phyloP scores from a whole-genome alignment of 2,113 vertebrate genomes.

The Acrocephalus kingi region DNA sequence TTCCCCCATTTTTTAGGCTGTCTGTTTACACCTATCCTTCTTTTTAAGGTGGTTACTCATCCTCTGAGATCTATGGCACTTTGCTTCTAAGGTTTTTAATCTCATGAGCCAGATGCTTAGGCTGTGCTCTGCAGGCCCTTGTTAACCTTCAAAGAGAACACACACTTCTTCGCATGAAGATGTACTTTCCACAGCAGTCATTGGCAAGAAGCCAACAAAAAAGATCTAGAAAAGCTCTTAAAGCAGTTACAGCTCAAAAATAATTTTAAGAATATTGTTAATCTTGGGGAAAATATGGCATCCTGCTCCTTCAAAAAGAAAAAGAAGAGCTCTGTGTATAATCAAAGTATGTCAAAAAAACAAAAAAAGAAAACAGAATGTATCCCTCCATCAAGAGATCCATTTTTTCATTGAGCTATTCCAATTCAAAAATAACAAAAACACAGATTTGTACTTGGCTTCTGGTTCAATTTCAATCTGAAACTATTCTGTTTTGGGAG shows the following conservation, averaged over 20 bases:
- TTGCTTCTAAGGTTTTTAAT: conserved; percentile 39
- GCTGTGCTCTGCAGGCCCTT: conserved; percentile 35
- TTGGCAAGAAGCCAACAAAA: neutral
- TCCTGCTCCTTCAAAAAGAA: neutral
- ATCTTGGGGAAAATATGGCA: neutral
- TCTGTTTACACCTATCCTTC: conserved; percentile 3
- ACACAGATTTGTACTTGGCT: neutral
- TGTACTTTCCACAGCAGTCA: conserved; percentile 35
- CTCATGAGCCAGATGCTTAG: conserved; percentile 57
- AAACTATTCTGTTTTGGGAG: neutral
- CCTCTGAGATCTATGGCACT: neutral
- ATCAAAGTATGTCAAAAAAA: neutral
- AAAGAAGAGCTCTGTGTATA: neutral
- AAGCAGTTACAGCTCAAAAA: neutral
- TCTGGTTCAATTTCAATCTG: neutral
- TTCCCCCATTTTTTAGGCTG: neutral
- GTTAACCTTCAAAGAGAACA: conserved; percentile 55
- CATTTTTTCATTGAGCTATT: neutral
- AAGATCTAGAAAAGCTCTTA: neutral
- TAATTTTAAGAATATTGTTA: neutral
- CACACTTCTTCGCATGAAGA: neutral
- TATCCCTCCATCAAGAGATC: neutral
- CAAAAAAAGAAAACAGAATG: neutral
- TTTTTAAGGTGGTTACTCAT: conserved; percentile 35
- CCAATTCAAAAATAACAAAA: neutral